phyloP scores from a whole-genome alignment of 2,113 vertebrate species.

The Cavia aperea region DNA sequence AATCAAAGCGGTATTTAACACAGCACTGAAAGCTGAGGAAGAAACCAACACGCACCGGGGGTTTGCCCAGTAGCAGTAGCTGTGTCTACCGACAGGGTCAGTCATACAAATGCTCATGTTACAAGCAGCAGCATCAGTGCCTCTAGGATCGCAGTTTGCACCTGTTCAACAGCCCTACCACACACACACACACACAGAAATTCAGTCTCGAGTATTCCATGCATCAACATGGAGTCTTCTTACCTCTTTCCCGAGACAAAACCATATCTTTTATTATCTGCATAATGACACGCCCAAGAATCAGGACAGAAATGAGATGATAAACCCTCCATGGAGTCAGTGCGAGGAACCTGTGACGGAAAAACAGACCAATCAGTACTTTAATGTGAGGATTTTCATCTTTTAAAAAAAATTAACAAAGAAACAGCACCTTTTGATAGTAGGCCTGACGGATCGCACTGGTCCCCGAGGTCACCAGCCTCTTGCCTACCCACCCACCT shows the following conservation, averaged over 20 bases:
- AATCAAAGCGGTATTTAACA: slow-evolving; percentile 1
- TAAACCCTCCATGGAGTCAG: slow-evolving; percentile 83
- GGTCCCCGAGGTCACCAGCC: neutral
- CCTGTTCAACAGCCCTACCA: too few relatives aligned
- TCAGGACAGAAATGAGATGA: slow-evolving; percentile 80
- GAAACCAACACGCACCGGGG: neutral
- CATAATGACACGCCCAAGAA: slow-evolving; percentile 79
- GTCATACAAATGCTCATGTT: neutral
- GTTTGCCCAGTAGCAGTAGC: neutral
- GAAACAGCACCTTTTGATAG: neutral
- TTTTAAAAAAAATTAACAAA: neutral
- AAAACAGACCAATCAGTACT: slow-evolving; percentile 7
- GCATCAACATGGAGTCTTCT: neutral
- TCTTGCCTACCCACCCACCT: neutral
- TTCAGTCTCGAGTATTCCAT: neutral
- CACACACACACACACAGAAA: neutral
- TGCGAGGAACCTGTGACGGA: slow-evolving; percentile 83
- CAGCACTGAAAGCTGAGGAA: neutral
- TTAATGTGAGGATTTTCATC: neutral
- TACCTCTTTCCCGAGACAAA: slow-evolving; percentile 83
- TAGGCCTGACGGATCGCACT: neutral
- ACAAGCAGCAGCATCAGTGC: neutral
- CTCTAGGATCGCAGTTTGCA: neutral
- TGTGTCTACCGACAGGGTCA: neutral
- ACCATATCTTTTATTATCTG: slow-evolving; percentile 82